phyloP scores from a whole-genome alignment of 2,113 vertebrate species.

The Oryzias curvinotus region DNA sequence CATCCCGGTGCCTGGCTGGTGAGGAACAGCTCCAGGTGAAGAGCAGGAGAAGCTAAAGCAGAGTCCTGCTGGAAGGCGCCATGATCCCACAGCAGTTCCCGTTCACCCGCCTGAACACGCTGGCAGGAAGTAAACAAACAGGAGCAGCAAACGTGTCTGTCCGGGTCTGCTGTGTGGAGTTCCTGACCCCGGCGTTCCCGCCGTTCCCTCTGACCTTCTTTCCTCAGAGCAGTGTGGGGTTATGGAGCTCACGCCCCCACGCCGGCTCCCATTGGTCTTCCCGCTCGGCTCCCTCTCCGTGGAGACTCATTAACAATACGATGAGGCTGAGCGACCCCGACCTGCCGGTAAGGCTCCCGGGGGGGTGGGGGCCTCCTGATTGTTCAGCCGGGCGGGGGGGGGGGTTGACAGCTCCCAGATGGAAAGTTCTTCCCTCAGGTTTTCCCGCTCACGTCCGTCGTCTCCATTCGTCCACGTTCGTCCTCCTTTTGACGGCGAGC shows the following conservation, averaged over 20 bases:
- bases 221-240: conserved; percentile 40
- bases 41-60: conserved; percentile 7
- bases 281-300: conserved; percentile 45
- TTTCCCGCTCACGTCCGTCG: conserved; percentile 42
- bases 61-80: conserved; percentile 33
- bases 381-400: conserved; percentile 39
- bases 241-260: conserved; percentile 53
- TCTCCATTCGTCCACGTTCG: neutral
- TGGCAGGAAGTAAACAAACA: too few relatives aligned
- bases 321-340: conserved; percentile 71
- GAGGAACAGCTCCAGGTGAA: conserved; percentile 50
- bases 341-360: conserved; percentile 60
- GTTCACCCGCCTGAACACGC: conserved; percentile 5
- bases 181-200: neutral
- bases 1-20: conserved; percentile 50
- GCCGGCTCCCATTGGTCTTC: conserved; percentile 29
- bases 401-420: conserved; percentile 39
- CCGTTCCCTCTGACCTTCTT: conserved; percentile 45
- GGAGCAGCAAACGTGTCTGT: too few relatives aligned
- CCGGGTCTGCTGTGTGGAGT: neutral
- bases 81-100: conserved; percentile 38
- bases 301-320: conserved; percentile 75
- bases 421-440: conserved; percentile 11
- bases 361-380: conserved; percentile 64
- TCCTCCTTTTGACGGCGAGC: conserved; percentile 33